Conservation (phyloP, 2,888 invertebrate species). For the Parapristionchus giblindavisi region DNA sequence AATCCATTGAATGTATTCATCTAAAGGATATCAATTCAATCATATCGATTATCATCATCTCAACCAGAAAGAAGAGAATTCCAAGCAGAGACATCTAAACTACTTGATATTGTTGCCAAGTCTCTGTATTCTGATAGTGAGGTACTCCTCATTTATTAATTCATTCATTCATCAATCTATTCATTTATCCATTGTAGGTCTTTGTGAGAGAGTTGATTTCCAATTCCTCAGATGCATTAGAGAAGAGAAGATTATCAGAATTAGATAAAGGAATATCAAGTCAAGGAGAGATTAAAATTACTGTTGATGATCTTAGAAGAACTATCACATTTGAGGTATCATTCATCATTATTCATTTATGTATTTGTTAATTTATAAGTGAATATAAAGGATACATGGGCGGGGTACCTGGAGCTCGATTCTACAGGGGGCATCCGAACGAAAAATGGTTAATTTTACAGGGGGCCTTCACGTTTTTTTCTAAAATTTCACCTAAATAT, state of each 20-base stretch:
- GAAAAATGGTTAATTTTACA: background rate
- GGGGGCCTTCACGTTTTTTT: background rate
- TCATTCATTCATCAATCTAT: too few species aligned
- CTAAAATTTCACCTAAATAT: background rate
- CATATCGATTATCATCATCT: conserved; percentile 1
- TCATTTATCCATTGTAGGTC: conserved; percentile 77
- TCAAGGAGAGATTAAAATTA: conserved; percentile 85
- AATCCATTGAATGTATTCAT: background rate
- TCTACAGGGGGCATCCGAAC: background rate
- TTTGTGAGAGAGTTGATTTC: conserved; percentile 94
- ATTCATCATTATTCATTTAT: conserved; percentile 10
- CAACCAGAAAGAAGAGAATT: conserved; percentile 83
- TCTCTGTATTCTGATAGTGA: conserved; percentile 97
- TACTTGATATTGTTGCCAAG: conserved; percentile 94
- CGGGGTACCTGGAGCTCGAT: background rate
- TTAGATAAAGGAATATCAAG: conserved; percentile 73
- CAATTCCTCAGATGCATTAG: conserved; percentile 95
- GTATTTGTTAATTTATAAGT: background rate
- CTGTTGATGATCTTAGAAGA: conserved; percentile 85
- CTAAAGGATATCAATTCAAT: background rate
- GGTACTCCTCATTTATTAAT: conserved; percentile 72
- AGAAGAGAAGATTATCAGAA: conserved; percentile 86
- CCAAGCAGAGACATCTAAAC: conserved; percentile 93
- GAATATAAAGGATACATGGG: background rate
- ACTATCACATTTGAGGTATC: conserved; percentile 70